Base-by-base conservation (phyloP, 2,113 vertebrate species). In the Phycodurus eques region DNA sequence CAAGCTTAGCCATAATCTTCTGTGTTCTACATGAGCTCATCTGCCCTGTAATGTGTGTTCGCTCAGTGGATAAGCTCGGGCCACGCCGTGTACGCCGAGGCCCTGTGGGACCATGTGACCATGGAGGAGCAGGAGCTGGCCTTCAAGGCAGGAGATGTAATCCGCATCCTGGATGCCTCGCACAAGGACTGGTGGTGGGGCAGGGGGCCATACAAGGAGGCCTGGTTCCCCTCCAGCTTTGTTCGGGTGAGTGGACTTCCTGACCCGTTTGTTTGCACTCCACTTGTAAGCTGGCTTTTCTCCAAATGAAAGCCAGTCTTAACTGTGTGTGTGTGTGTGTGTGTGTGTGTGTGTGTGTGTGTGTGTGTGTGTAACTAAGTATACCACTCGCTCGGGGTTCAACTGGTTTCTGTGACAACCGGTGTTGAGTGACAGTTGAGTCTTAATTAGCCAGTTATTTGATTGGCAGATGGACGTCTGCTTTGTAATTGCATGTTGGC, bases 181-280 rank as follows among this genome's bases (percentile, higher is more conserved):
- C 94, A 98, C 82, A 95, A 95, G 80, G 97, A 98, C 83, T 99
- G 98, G 98, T 99, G 98, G 98, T 98, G 96, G 96, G 98, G 98
- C 68, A 92, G 92, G 72, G 96, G 92, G 0, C 92, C 93, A 8
- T 96, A 98, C 68, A 94, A 89, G 64, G 95, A 97, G 75, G 96
- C 95, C 80, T 99, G 98, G 98, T 98, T 99, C 89, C 97, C 97
- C 8, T 97, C 96, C 46, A 96, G 94, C 90, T 99, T 98, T 83
- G 96, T 99, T 80, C 93, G 98, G 86, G 98, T 98, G 87, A 91
- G 92, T 91, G 85, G 80, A 87, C 85, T 69, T 74, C 68, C 79
- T 83, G 83, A 88, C 83, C 85, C 49, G 1, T 71, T 47, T 87
- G 83, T 88, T 89, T 90, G 83, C 73, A 80, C 11, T 80, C 68